phyloP scores from a whole-genome alignment of 2,797 vertebrate species.

The Crocidura indochinensis region DNA sequence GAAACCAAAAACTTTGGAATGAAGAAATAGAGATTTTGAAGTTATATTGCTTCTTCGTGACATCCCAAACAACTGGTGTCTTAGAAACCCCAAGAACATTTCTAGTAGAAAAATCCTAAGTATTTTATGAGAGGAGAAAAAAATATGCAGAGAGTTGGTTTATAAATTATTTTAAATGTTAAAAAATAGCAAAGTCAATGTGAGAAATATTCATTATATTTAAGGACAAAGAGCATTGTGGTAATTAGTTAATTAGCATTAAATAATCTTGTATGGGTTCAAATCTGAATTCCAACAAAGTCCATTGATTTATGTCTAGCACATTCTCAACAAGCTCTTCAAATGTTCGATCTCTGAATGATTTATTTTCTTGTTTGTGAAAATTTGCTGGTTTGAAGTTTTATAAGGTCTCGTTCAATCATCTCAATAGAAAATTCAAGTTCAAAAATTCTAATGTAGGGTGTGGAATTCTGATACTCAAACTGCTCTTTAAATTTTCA shows the following conservation, averaged over 20 bases:
- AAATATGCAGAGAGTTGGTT: background rate
- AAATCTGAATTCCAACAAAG: constrained; percentile 11
- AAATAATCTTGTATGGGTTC: background rate
- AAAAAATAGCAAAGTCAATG: background rate
- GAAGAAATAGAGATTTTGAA: background rate
- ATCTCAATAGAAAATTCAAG: constrained; percentile 32
- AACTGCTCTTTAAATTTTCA: constrained; percentile 6
- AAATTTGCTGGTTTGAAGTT: constrained; percentile 46
- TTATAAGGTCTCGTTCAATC: constrained; percentile 48
- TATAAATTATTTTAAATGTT: background rate
- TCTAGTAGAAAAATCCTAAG: background rate
- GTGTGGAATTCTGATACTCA: constrained; percentile 53
- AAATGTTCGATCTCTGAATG: background rate
- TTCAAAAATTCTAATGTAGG: constrained; percentile 56
- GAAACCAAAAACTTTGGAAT: background rate
- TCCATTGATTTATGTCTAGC: constrained; percentile 1
- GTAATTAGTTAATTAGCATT: too few species aligned
- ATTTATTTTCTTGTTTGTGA: constrained; percentile 32
- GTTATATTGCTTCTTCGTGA: constrained; percentile 19
- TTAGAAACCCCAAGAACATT: background rate
- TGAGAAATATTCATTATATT: background rate
- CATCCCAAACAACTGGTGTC: constrained; percentile 19
- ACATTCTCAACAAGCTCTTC: constrained; percentile 37
- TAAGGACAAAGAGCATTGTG: background rate
- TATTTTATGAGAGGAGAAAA: background rate